A percentile compares a stretch with the other conserved stretches of the same genome.
phyloP scores from a whole-genome alignment of 2,797 vertebrate genomes.

The Argyrosomus regius region DNA sequence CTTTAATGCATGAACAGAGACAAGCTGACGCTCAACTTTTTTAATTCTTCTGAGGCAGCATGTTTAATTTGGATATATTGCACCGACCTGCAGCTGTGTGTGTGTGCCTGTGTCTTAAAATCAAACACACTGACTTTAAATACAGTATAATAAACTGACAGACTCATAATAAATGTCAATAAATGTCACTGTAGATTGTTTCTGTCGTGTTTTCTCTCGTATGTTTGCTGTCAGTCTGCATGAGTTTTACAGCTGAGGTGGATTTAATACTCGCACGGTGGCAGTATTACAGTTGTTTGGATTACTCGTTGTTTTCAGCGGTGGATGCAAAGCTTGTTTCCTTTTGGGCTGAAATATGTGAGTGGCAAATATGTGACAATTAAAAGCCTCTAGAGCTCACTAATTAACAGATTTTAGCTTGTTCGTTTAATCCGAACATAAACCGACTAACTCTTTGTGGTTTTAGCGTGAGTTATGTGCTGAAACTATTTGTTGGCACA shows the following conservation, averaged over 20 bases:
- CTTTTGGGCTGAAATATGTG: not conserved
- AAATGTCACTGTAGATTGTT: not conserved
- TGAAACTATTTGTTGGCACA: too few species aligned
- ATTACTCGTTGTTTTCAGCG: slow-evolving; percentile 16
- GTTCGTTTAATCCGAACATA: not conserved
- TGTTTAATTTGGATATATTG: too few species aligned
- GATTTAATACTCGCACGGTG: not conserved
- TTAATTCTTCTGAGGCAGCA: too few species aligned
- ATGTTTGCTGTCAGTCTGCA: slow-evolving; percentile 3
- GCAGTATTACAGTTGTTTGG: not conserved
- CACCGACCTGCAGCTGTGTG: too few species aligned
- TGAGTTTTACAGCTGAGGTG: slow-evolving; percentile 11
- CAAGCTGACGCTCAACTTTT: too few species aligned
- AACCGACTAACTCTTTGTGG: not conserved
- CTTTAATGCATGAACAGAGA: too few species aligned
- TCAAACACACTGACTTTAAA: too few species aligned
- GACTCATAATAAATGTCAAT: too few species aligned
- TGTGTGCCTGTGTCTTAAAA: too few species aligned
- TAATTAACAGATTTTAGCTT: not conserved
- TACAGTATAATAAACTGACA: too few species aligned
- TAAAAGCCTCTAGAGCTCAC: not conserved
- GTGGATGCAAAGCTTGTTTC: not conserved
- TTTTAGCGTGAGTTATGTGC: too few species aligned
- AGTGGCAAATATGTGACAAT: not conserved
- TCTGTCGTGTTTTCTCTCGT: not conserved